Base-by-base conservation (phyloP, 23 tunicate species). In the Aplidium turbinatum region DNA sequence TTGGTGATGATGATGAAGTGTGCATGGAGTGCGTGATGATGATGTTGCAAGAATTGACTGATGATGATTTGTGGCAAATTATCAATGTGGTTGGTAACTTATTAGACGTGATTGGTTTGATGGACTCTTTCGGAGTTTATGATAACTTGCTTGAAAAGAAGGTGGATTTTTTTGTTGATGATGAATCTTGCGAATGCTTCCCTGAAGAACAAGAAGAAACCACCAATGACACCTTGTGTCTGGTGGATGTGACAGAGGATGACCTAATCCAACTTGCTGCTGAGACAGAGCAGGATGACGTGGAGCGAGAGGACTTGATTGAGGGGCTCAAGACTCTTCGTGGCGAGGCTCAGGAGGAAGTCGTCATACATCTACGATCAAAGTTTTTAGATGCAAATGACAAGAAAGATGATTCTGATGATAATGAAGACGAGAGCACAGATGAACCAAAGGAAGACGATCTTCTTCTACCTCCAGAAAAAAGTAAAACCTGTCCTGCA, bases 261-360 rank as follows among this genome's bases (percentile, higher is more conserved):
- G 92, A 85, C 30, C 35, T 85, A 25, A 38, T 85, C 26, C 80
- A 78, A 38, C 73, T 85, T 55, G 92, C 92, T 18, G 84, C 80
- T 3, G 92, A 85, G 30, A 85, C 92, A 6, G 67, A 82, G 79
- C 92, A 85, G 46, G 92, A 78, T 72, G 92, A 70, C 7, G 75
- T 52, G 18, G 92, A 85, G 51, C 57, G 47, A 35, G 75, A 78
- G 50, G 83, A 85, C 55, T 58, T 85, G 13, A 58, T 78, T 25
- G 84, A 75, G 30, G 92, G 92, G 2, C 63, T 85, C 33, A 62
- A 74, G 38, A 85, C 92, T 3, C 69, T 85, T 4, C 69, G 75
- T 6, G 23, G n/a, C 20, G 84, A 63, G 19, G 35, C 36, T 1
- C 92, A 85, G 33, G 92, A 76, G 47, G 82, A 85, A 61, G 78